These are phyloP conservation scores for Rhynchomys soricoides DNA, from an alignment of 2,113 vertebrate genomes.

Conservation along the genomic window DNA sequence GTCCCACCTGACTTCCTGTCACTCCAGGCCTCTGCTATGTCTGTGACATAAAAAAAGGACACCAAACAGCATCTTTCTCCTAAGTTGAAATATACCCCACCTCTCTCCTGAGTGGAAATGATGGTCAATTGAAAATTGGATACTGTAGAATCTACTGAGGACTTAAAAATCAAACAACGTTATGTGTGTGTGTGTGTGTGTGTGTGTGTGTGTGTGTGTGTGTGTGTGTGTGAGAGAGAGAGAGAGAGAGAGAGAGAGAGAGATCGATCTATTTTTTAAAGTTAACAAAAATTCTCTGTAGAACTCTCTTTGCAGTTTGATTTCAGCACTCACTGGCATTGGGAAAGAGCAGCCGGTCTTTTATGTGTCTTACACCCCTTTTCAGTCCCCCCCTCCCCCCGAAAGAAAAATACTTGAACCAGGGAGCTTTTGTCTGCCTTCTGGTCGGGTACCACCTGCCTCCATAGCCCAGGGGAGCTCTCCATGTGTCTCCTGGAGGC, in stretches of 20 bases:
- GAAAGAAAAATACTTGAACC: conserved; percentile 69
- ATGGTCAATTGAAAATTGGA: background rate
- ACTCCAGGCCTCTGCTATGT: background rate
- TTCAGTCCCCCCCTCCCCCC: background rate
- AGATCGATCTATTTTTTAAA: too few species aligned
- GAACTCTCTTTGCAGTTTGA: conserved; percentile 17
- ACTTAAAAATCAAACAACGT: background rate
- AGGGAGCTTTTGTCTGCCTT: conserved; percentile 69
- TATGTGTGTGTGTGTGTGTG: background rate
- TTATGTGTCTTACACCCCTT: conserved; percentile 19
- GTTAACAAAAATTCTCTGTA: conserved; percentile 18
- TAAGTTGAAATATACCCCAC: background rate
- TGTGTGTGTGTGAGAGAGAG: background rate
- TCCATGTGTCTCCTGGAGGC: conserved; percentile 69
- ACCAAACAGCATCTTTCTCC: background rate
- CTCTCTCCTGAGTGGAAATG: background rate
- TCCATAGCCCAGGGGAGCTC: conserved; percentile 79
- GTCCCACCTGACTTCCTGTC: background rate
- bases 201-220: background rate
- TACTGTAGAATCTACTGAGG: background rate
- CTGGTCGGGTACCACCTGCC: conserved; percentile 83
- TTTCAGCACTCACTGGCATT: conserved; percentile 31
- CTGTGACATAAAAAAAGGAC: background rate
- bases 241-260: background rate
- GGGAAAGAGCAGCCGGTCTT: conserved; percentile 32